phyloP scores from a whole-genome alignment of 2,888 invertebrate genomes.

The Pherbina coryleti region DNA sequence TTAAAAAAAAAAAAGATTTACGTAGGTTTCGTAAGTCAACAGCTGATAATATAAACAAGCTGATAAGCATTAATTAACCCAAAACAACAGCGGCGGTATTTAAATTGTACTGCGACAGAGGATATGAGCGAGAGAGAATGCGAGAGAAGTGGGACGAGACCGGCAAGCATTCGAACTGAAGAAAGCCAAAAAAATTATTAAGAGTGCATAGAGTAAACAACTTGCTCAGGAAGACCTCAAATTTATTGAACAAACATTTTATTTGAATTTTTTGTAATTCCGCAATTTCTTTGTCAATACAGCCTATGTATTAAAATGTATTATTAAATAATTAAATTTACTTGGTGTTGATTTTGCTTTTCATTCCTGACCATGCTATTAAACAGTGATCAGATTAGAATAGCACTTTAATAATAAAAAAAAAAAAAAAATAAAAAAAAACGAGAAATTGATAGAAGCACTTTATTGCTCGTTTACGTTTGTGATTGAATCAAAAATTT shows the following conservation, averaged over 20 bases:
- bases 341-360: too few species aligned
- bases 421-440: too few species aligned
- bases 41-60: background rate
- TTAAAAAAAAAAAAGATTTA: background rate
- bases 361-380: too few species aligned
- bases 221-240: background rate
- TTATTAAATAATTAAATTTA: too few species aligned
- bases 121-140: background rate
- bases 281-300: background rate
- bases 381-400: too few species aligned
- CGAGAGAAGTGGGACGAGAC: background rate
- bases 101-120: background rate
- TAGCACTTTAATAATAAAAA: too few species aligned
- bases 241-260: background rate
- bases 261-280: background rate
- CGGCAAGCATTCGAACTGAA: background rate
- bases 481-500: too few species aligned
- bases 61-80: background rate
- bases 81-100: background rate
- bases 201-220: background rate
- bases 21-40: slow-evolving; percentile 4
- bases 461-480: too few species aligned
- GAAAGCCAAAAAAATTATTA: background rate
- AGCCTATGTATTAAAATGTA: too few species aligned
- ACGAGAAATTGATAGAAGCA: too few species aligned